phyloP scores from a whole-genome alignment of 2,113 vertebrate species.

The Lophius piscatorius region DNA sequence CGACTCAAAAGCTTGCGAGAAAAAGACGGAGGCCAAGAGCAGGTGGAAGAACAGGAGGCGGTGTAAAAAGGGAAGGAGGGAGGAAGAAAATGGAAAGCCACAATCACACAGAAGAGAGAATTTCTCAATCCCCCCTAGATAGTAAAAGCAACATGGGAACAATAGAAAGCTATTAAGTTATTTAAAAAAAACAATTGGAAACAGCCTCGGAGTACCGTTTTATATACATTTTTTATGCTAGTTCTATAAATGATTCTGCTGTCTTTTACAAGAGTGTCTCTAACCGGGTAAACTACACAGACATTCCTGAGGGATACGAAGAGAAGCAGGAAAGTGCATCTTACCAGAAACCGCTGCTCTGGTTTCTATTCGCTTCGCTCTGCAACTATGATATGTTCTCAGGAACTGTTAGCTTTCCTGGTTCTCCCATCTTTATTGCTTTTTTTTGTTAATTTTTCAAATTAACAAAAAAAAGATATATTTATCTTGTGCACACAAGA shows the following conservation, averaged over 20 bases:
- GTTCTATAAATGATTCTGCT: constrained; percentile 77
- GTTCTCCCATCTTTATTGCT: too few relatives aligned
- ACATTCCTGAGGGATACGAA: constrained; percentile 54
- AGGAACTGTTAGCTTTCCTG: too few relatives aligned
- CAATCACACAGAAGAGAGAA: constrained; percentile 64
- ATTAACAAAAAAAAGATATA: too few relatives aligned
- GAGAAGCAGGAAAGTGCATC: constrained; percentile 47
- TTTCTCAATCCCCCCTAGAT: constrained; percentile 80
- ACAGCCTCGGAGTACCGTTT: constrained; percentile 79
- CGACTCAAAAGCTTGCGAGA: constrained; percentile 51
- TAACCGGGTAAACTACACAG: constrained; percentile 49
- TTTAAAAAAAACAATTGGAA: constrained; percentile 86
- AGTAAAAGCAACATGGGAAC: constrained; percentile 82
- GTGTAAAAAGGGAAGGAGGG: constrained; percentile 7
- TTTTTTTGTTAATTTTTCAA: too few relatives aligned
- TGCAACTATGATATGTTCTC: too few relatives aligned
- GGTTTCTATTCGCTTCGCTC: constrained; percentile 13
- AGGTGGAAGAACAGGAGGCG: constrained; percentile 32
- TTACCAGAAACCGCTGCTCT: constrained; percentile 25
- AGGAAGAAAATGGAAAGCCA: constrained; percentile 28
- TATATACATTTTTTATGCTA: constrained; percentile 84
- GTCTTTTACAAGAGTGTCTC: constrained; percentile 68
- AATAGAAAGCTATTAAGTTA: constrained; percentile 85
- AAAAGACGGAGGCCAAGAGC: constrained; percentile 56
- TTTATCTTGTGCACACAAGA: too few relatives aligned